These are phyloP conservation scores for Teleogryllus occipitalis DNA, from an alignment of 1,140 invertebrate genomes.

Conservation along the genomic window DNA sequence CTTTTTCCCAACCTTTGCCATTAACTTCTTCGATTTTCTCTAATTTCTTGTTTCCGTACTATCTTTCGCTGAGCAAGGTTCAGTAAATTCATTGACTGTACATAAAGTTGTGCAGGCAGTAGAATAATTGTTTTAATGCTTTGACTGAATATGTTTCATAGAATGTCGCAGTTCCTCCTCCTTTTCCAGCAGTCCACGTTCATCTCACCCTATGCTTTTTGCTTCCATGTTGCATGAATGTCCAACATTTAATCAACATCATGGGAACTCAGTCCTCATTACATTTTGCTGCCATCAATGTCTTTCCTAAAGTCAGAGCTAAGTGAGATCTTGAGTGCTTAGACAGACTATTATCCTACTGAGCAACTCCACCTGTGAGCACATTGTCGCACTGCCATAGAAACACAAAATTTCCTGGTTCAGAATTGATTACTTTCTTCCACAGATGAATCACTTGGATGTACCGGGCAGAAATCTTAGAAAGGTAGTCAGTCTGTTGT, in stretches of 20 bases:
- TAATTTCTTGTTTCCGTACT: too few relatives aligned
- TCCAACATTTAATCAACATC: background rate
- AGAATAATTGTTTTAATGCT: too few relatives aligned
- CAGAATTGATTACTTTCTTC: slow-evolving; percentile 18
- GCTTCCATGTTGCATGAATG: background rate
- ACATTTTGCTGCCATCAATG: background rate
- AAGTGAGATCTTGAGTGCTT: background rate
- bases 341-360: background rate
- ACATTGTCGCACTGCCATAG: background rate
- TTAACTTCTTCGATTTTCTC: too few relatives aligned
- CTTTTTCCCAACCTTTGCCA: too few relatives aligned
- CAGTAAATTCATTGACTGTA: too few relatives aligned
- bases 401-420: background rate
- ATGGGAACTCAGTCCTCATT: background rate
- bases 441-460: slow-evolving; percentile 33
- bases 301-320: background rate
- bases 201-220: background rate
- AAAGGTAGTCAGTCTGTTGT: slow-evolving; percentile 28
- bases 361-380: background rate
- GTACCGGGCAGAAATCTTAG: slow-evolving; percentile 32
- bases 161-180: too few relatives aligned
- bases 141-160: too few relatives aligned
- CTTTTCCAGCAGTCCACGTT: too few relatives aligned
- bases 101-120: too few relatives aligned
- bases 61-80: too few relatives aligned